Evolutionary conservation across 2,888 invertebrate genomes (phyloP), one percentile per base, ranked within the genome.

Genomic region (Apamea crenata): DNA sequence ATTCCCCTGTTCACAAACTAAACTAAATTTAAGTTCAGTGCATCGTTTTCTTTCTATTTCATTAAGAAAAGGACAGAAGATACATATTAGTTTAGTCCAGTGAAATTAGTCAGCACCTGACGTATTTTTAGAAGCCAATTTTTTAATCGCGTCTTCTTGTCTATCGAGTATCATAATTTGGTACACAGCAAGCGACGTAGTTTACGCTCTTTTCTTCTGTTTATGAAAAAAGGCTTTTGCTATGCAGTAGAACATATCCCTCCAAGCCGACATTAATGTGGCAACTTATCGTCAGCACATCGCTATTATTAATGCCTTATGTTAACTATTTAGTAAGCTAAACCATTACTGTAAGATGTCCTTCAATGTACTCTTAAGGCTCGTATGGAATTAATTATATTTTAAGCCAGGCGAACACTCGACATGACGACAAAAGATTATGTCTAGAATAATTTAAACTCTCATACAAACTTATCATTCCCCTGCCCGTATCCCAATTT

Each of bases 351-450:
- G 32, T 21, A 61, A 8, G 2, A 2, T 85, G 81, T 63, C 85
- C 85, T 84, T 84, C 74, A 56, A 63, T 71, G 16, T 16, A 65
- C 67, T 71, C 61, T 16, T 80, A 71, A 50, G 70, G 70, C 47
- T 56, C 16, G 68, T 18, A 32, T 25, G 18, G 74, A 72, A 84
- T 73, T 3, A 69, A 65, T 84, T 40, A 71, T 63, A 29, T 40
- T 72, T 47, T n/a, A 21, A 65, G 32, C 16, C 16, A 36, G 18
- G 50, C 7, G 6, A 50, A 50, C 16, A 56, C 21, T n/a, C 40
- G 12, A 12, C 32, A 6, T 7, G 10, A 29, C 1, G 7, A 53
- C 16, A 44, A 77, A 32, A 77, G 8, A 65, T 44, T n/a, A 16
- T 50, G 63, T n/a, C n/a, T 29, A 56, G 7, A 29, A 70, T 47